Conservation (phyloP, 2,888 invertebrate genomes). For the Cryptus armator region DNA sequence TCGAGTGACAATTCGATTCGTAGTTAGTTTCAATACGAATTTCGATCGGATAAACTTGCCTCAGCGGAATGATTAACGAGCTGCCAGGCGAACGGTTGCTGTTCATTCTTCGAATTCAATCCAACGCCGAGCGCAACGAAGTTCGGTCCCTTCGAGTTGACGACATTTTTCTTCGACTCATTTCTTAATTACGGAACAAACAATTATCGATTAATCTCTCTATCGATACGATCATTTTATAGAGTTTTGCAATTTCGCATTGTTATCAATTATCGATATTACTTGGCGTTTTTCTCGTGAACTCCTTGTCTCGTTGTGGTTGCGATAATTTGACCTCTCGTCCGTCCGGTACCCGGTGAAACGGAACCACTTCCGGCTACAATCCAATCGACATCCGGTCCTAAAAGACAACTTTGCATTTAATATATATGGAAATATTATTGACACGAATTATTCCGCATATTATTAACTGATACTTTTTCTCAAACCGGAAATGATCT, state of each 20-base stretch:
- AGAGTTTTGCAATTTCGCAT: neutral
- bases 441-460: neutral
- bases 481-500: too few relatives aligned
- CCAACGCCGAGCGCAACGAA: slow-evolving; percentile 77
- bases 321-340: slow-evolving; percentile 80
- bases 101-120: slow-evolving; percentile 71
- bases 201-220: neutral
- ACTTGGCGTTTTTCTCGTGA: slow-evolving; percentile 75
- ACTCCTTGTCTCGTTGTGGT: slow-evolving; percentile 68
- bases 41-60: slow-evolving; percentile 68
- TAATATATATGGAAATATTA: neutral
- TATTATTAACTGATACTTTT: too few relatives aligned
- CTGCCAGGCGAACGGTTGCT: slow-evolving; percentile 77
- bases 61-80: slow-evolving; percentile 73
- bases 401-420: slow-evolving; percentile 76
- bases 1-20: slow-evolving; percentile 20
- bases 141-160: slow-evolving; percentile 71
- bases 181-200: slow-evolving; percentile 65
- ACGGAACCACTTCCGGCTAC: slow-evolving; percentile 88
- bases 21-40: slow-evolving; percentile 20
- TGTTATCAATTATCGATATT: slow-evolving; percentile 40
- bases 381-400: slow-evolving; percentile 93
- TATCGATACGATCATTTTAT: neutral
- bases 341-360: slow-evolving; percentile 86
- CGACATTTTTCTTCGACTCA: slow-evolving; percentile 63